phyloP scores from a whole-genome alignment of 2,888 invertebrate species.

The Corbicula japonica region DNA sequence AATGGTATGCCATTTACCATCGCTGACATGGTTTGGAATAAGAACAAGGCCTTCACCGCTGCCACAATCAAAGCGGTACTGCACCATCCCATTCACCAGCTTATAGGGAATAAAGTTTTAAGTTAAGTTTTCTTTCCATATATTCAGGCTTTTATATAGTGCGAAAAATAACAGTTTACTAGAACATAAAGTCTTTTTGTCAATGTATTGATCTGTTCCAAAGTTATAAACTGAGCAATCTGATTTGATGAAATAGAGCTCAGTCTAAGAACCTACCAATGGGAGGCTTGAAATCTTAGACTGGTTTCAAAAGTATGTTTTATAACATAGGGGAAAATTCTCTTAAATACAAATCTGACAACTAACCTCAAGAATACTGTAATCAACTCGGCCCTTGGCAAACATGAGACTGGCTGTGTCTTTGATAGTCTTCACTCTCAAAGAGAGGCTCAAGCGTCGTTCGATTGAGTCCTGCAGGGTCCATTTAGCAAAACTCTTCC shows the following conservation, averaged over 20 bases:
- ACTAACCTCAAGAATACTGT: conserved; percentile 95
- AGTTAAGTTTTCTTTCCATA: no score
- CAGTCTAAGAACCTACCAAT: no score
- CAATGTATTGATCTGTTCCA: no score
- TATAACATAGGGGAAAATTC: not conserved
- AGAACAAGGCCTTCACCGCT: conserved; percentile 95
- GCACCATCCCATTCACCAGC: conserved; percentile 93
- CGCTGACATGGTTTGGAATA: conserved; percentile 92
- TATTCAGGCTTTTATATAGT: no score
- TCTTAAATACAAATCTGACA: not conserved
- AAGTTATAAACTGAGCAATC: no score
- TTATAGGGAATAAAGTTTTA: conserved; percentile 84
- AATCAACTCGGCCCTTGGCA: conserved; percentile 95
- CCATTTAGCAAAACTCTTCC: conserved; percentile 94
- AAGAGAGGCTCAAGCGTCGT: conserved; percentile 92
- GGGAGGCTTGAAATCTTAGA: no score
- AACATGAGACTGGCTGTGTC: conserved; percentile 94
- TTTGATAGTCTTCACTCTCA: conserved; percentile 94
- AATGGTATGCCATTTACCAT: conserved; percentile 94
- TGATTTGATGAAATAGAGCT: no score
- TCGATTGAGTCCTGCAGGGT: conserved; percentile 89
- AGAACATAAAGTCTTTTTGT: no score
- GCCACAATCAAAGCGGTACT: conserved; percentile 97
- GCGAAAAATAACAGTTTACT: no score
- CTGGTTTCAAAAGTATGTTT: no score